These are phyloP conservation scores for Plecturocebus donacophilus DNA, from an alignment of 2,113 vertebrate species.

Conservation along the genomic window DNA sequence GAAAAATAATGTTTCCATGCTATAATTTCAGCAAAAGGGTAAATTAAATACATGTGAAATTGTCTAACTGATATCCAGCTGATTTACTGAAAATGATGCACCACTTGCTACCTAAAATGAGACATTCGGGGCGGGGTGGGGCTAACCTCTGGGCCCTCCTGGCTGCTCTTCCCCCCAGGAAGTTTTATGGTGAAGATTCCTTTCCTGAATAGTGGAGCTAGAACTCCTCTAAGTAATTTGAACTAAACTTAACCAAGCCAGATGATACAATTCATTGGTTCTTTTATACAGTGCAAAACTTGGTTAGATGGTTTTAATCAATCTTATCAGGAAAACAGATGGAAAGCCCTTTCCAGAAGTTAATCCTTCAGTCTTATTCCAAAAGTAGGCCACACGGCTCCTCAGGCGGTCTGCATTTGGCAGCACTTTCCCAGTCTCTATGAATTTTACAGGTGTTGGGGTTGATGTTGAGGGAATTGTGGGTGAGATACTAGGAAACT, in stretches of 20 bases:
- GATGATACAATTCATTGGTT: background rate
- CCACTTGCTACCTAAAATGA: background rate
- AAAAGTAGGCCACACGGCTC: background rate
- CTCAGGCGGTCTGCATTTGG: background rate
- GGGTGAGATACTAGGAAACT: background rate
- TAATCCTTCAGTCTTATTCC: slow-evolving; percentile 39
- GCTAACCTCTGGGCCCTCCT: rapidly evolving
- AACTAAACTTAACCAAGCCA: background rate
- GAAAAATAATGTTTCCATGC: background rate
- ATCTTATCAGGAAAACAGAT: slow-evolving; percentile 62
- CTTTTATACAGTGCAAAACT: background rate
- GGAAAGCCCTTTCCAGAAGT: slow-evolving; percentile 47
- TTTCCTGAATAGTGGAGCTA: background rate
- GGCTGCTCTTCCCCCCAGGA: background rate
- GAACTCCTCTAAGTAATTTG: background rate
- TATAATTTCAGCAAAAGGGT: background rate
- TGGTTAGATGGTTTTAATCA: slow-evolving; percentile 44
- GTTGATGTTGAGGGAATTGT: background rate
- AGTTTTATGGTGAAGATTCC: background rate
- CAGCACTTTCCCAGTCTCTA: background rate
- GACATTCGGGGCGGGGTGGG: background rate
- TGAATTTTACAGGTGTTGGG: background rate
- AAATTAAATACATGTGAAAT: background rate
- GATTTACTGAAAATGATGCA: background rate
- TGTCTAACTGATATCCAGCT: background rate